These are phyloP conservation scores for Buceros bicornis DNA, from an alignment of 2,797 vertebrate species.

Conservation along the genomic window DNA sequence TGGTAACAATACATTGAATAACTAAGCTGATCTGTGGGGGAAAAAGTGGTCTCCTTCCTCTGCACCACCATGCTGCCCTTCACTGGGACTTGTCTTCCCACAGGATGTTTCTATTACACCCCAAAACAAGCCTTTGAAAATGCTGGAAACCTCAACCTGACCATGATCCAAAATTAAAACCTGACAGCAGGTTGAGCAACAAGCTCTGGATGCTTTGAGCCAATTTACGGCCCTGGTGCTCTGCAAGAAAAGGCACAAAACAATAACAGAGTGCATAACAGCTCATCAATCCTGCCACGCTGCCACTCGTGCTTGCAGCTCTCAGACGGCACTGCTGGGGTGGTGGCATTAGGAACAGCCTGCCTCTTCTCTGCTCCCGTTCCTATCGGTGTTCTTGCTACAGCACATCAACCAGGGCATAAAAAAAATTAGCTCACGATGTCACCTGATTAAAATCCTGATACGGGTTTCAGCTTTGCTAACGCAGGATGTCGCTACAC, in stretches of 20 bases:
- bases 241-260: neutral
- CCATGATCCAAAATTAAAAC: slow-evolving; percentile 20
- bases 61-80: neutral
- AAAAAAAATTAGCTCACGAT: neutral
- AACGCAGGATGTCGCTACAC: rapidly evolving
- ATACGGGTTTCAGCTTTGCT: neutral
- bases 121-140: neutral
- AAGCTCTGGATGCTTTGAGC: neutral
- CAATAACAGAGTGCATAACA: neutral
- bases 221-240: neutral
- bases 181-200: neutral
- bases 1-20: rapidly evolving
- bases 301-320: neutral
- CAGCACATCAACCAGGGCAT: neutral
- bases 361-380: neutral
- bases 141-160: neutral
- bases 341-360: neutral
- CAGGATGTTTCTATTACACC: neutral
- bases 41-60: neutral
- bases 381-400: neutral
- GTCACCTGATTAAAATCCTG: neutral
- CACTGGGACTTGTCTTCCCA: neutral
- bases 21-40: neutral
- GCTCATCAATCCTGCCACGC: neutral
- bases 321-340: neutral